Evolutionary conservation across 2,113 vertebrate genomes (phyloP).

Genomic region (Sinocyclocheilus anophthalmus): DNA sequence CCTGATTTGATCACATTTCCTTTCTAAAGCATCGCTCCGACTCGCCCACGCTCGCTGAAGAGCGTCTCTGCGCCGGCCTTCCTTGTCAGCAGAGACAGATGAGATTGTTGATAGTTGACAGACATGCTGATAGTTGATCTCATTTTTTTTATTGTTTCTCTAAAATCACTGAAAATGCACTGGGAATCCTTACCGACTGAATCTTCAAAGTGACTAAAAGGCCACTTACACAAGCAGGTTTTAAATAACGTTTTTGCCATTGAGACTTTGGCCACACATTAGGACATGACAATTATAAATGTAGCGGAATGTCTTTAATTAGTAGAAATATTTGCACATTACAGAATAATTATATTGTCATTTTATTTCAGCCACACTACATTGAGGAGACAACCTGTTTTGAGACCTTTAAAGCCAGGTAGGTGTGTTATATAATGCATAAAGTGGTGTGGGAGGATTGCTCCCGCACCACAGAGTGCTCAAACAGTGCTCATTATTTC

Average conservation of each 20-base stretch:
- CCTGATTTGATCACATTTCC: constrained; percentile 64
- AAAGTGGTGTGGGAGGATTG: constrained; percentile 22
- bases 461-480: not conserved
- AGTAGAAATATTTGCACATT: not conserved
- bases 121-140: constrained; percentile 77
- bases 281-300: constrained; percentile 7
- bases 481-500: constrained; percentile 22
- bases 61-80: constrained; percentile 56
- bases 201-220: constrained; percentile 76
- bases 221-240: constrained; percentile 67
- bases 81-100: constrained; percentile 77
- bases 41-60: constrained; percentile 60
- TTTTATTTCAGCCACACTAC: not conserved
- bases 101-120: constrained; percentile 79
- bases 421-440: constrained; percentile 30
- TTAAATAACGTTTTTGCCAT: constrained; percentile 69
- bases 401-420: constrained; percentile 1
- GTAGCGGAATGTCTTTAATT: not conserved
- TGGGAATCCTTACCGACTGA: constrained; percentile 67
- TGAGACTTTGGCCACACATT: constrained; percentile 52
- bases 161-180: constrained; percentile 68
- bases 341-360: not conserved
- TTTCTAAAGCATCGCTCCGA: constrained; percentile 60
- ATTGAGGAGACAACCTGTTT: not conserved
- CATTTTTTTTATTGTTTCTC: constrained; percentile 65